Conservation (phyloP, 2,797 vertebrate genomes). For the Morus bassanus region DNA sequence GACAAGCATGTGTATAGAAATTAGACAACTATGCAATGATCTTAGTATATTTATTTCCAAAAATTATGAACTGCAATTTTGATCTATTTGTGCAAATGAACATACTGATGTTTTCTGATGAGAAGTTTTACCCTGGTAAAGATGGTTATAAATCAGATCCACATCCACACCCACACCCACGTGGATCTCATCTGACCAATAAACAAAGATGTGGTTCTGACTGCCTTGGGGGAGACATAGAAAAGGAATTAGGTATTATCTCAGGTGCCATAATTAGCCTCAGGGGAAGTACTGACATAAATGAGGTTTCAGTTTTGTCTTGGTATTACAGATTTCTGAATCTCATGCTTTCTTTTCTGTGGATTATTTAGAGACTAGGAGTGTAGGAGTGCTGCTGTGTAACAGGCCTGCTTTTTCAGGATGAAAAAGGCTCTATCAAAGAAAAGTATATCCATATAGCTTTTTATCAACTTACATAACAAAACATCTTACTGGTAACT, state of each 20-base stretch:
- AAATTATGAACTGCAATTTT: background rate
- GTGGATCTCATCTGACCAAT: background rate
- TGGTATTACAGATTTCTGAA: background rate
- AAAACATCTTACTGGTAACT: background rate
- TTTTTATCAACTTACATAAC: slow-evolving; percentile 20
- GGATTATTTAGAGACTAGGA: slow-evolving; percentile 10
- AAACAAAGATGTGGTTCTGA: background rate
- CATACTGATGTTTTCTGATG: background rate
- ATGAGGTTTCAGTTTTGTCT: slow-evolving; percentile 40
- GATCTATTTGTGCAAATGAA: background rate
- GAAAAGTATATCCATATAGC: background rate
- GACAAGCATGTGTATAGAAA: background rate
- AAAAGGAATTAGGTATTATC: background rate
- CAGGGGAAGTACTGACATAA: slow-evolving; percentile 23
- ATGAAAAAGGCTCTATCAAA: slow-evolving; percentile 6
- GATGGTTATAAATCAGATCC: background rate
- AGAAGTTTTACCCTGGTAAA: background rate
- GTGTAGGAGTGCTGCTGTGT: background rate
- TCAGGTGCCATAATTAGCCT: slow-evolving; percentile 38
- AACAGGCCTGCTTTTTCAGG: background rate
- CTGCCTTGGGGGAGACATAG: background rate
- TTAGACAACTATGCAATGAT: background rate
- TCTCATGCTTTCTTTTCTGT: background rate
- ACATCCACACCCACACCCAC: background rate
- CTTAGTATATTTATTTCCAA: background rate